Evolutionary conservation across 2,113 vertebrate genomes (phyloP).

Genomic region (Aviceda subcristata): DNA sequence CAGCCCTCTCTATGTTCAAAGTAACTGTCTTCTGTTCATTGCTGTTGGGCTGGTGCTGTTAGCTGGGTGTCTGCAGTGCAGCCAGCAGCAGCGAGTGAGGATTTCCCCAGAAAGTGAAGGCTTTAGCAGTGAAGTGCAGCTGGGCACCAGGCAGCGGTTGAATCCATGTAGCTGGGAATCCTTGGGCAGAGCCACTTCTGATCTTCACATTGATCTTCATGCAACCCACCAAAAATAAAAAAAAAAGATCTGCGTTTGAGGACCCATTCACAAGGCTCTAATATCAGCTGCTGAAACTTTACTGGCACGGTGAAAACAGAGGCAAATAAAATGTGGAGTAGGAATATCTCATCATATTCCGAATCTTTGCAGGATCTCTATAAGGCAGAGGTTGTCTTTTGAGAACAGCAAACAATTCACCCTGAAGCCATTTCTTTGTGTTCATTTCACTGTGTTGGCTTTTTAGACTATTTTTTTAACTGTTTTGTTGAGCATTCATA

Average conservation of each 20-base stretch:
- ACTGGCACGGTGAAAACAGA: background rate
- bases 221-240: background rate
- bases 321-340: background rate
- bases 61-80: background rate
- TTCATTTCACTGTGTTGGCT: background rate
- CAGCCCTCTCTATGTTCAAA: background rate
- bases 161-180: background rate
- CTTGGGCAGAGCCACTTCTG: background rate
- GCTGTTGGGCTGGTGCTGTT: background rate
- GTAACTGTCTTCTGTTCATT: constrained; percentile 24
- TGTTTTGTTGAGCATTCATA: background rate
- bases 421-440: background rate
- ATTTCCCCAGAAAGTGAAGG: constrained; percentile 2
- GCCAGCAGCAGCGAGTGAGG: background rate
- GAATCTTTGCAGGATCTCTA: background rate
- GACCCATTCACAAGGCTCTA: background rate
- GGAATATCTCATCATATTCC: background rate
- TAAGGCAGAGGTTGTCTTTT: background rate
- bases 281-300: background rate
- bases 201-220: background rate
- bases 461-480: background rate
- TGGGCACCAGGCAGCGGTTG: background rate
- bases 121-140: background rate
- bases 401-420: background rate
- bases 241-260: background rate